Evolutionary conservation across 2,797 vertebrate species (phyloP), one percentile per base, ranked within the genome.

Genomic region (Phataginus tricuspis): DNA sequence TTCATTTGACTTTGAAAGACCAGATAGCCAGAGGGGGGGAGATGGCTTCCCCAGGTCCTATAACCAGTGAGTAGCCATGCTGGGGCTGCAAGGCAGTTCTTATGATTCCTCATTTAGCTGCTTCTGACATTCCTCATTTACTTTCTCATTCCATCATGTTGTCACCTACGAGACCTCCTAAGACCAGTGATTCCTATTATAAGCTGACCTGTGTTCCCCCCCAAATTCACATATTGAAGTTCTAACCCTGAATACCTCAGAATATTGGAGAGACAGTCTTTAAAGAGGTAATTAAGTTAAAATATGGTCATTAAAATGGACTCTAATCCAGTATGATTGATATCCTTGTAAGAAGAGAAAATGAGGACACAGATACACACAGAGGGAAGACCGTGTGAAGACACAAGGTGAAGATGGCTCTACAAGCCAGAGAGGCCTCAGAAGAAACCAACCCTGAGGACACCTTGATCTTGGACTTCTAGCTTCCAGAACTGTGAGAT

Each of bases 1-100:
- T 85, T 78, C 51, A 45, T 74, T 92, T 86, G 78, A 92, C 66
- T 39, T 86, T 87, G 78, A 72, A 77, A 86, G 39, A 68, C 42
- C 45, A 80, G 85, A 37, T 59, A 84, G 39, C 53, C 49, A 69
- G 59, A 90, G 57, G 66, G 27, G 71, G 27, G 66, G 37, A 51
- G 66, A 78, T 87, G 77, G 61, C 61, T 15, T 8, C 31, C 34
- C 42, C 68, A 39, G 63, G 45, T 85, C 42, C 27, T 45, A 5
- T 72, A 74, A 61, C 13, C 23, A 57, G 77, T 34, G 34, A 16
- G 31, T 78, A 82, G 42, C 74, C 45, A 90, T 0, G 11, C 6
- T 83, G 45, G 21, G 37, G 31, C 37, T 31, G 13, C 61, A 77
- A 79, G 29, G 25, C 49, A 31, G 11, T 71, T 84, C 37, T 19